Percentiles rank a stretch among this genome's conserved stretches.
These are phyloP conservation scores for Meloidogyne exigua DNA, from an alignment of 1,140 invertebrate species.

Conservation along the genomic window DNA sequence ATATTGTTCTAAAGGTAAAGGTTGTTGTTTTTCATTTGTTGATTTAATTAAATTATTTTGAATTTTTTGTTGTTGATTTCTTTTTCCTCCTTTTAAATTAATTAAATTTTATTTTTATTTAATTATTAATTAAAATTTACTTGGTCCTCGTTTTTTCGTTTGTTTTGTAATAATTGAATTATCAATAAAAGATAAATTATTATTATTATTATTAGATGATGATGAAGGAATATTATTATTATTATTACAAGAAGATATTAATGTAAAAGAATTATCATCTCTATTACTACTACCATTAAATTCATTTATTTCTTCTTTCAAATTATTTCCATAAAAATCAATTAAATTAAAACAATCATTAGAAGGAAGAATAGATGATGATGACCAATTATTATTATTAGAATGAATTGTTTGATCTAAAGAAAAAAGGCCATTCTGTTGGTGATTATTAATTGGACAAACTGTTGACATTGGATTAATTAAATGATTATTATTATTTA, in stretches of 20 bases:
- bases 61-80: not conserved
- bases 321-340: not conserved
- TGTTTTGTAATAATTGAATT: conserved; percentile 1
- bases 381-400: not conserved
- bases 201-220: not conserved
- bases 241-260: too few species aligned
- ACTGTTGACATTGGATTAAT: too few species aligned
- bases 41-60: not conserved
- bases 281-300: not conserved
- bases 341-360: not conserved
- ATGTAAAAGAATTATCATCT: too few species aligned
- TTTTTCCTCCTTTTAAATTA: conserved; percentile 12
- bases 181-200: not conserved
- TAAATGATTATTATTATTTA: not conserved
- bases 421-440: not conserved
- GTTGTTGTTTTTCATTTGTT: conserved; percentile 13
- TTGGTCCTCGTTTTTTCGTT: not conserved
- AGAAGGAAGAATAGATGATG: not conserved
- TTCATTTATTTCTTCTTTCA: too few species aligned
- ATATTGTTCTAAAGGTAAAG: conserved; percentile 27
- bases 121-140: conserved; percentile 1
- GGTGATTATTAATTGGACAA: not conserved
- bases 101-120: not conserved
- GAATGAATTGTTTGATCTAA: not conserved
- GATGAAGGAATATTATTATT: not conserved